These are phyloP conservation scores for Cheilosia variabilis DNA, from an alignment of 2,888 invertebrate species.

Conservation along the genomic window DNA sequence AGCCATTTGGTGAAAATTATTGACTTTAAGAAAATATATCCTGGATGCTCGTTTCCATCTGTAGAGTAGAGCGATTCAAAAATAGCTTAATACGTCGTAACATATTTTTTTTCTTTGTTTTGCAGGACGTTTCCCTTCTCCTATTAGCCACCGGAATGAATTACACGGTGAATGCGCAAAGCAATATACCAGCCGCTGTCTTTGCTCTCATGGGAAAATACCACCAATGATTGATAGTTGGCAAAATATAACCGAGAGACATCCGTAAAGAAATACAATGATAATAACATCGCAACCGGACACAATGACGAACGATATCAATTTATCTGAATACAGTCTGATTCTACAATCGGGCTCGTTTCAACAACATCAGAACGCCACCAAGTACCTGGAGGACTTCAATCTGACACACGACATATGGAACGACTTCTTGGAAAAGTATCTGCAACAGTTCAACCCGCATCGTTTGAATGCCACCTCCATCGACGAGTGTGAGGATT, in stretches of 20 bases:
- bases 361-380: constrained; percentile 51
- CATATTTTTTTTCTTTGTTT: constrained; percentile 1
- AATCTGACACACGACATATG: constrained; percentile 79
- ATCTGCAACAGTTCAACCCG: constrained; percentile 74
- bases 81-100: constrained; percentile 8
- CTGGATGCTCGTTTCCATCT: not conserved
- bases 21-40: too few relatives aligned
- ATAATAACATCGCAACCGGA: constrained; percentile 56
- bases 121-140: constrained; percentile 6
- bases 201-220: not conserved
- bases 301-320: constrained; percentile 62
- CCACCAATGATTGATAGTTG: not conserved
- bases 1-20: too few relatives aligned
- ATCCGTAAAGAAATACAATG: constrained; percentile 13
- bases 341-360: constrained; percentile 57
- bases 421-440: constrained; percentile 78
- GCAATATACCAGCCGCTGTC: not conserved
- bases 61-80: not conserved
- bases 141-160: not conserved
- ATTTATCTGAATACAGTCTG: constrained; percentile 64
- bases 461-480: constrained; percentile 57
- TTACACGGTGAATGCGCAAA: constrained; percentile 1
- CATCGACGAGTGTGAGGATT: constrained; percentile 81
- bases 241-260: not conserved
- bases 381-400: constrained; percentile 66